Conservation (phyloP, 1,140 invertebrate genomes). For the Medauroidea extradentata region DNA sequence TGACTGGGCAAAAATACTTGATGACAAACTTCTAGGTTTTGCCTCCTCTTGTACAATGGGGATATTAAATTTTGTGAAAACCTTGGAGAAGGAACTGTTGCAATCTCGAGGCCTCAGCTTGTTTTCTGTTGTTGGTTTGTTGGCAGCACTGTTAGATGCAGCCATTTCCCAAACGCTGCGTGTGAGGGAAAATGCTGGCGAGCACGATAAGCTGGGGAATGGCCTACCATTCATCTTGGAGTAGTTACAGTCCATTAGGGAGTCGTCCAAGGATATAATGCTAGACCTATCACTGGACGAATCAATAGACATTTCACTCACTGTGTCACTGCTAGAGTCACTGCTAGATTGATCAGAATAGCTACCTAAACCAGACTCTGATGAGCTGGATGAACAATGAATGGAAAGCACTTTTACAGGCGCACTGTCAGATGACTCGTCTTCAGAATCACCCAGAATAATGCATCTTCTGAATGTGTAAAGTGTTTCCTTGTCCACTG, state of each 20-base stretch:
- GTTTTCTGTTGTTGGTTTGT: neutral
- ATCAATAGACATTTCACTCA: conserved; percentile 54
- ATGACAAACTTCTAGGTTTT: neutral
- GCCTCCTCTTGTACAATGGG: neutral
- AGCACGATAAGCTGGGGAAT: conserved; percentile 13
- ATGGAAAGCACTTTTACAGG: neutral
- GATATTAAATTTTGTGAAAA: neutral
- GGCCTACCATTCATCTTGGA: conserved; percentile 3
- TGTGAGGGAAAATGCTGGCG: conserved; percentile 32
- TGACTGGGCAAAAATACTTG: neutral
- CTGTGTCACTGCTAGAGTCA: conserved; percentile 50
- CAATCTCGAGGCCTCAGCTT: neutral
- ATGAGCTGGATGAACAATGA: neutral
- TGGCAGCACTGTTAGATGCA: conserved; percentile 45
- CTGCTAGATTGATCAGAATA: conserved; percentile 45
- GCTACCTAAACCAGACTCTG: conserved; percentile 11
- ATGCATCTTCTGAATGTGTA: conserved; percentile 15
- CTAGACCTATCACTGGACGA: conserved; percentile 53
- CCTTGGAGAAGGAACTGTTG: neutral
- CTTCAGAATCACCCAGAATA: conserved; percentile 15
- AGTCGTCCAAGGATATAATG: conserved; percentile 51
- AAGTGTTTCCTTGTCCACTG: neutral
- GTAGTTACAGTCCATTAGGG: neutral
- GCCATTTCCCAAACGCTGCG: conserved; percentile 45
- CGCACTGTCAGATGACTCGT: conserved; percentile 10